Evolutionary conservation across 2,113 vertebrate genomes (phyloP).

Genomic region (Ahaetulla prasina): DNA sequence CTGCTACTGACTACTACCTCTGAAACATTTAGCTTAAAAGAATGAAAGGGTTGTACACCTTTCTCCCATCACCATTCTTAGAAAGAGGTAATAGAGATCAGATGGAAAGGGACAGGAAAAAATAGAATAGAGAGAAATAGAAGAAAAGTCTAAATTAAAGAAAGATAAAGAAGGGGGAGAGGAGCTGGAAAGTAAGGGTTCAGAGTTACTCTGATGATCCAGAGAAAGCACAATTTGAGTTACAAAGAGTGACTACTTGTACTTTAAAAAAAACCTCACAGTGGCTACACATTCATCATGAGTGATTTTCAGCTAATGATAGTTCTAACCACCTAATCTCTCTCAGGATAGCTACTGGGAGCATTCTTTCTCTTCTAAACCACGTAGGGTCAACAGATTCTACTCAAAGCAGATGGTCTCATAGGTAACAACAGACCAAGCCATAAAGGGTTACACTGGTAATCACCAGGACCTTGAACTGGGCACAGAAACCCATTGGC

Average conservation of each 20-base stretch:
- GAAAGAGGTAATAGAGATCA: neutral
- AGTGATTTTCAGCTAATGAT: neutral
- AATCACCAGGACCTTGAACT: neutral
- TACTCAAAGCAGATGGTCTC: neutral
- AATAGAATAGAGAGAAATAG: neutral
- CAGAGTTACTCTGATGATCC: neutral
- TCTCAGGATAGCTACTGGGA: neutral
- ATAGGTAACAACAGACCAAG: neutral
- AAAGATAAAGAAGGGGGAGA: neutral
- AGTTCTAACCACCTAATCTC: neutral
- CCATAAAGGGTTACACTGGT: neutral
- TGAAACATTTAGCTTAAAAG: neutral
- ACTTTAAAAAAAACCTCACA: neutral
- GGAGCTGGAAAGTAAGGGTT: neutral
- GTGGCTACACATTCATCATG: neutral
- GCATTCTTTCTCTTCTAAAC: neutral
- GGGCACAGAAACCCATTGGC: neutral
- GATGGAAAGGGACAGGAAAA: neutral
- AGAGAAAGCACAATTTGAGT: neutral
- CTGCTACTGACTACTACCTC: too few species aligned
- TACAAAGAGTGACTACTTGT: neutral
- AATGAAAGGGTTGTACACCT: neutral
- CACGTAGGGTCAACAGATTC: neutral
- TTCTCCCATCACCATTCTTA: neutral
- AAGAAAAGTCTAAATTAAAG: neutral